Base-by-base conservation (phyloP, 2,888 invertebrate species). In the Argyresthia albistria region DNA sequence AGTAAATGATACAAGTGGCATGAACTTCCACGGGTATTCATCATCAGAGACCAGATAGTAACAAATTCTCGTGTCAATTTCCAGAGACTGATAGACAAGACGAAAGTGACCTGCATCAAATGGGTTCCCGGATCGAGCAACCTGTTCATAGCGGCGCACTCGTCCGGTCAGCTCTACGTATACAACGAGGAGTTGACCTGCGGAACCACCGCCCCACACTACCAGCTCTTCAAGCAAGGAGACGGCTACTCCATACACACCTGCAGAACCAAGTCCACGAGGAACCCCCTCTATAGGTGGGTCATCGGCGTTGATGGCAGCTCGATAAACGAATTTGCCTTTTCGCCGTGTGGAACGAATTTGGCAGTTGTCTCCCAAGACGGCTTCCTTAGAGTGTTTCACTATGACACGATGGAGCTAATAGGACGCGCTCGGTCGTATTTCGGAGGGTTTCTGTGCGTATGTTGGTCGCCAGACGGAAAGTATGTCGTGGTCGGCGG, bases 391-490 rank as follows among this genome's bases (percentile, higher is more conserved):
- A 88, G 99, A 58, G 96, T 99, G 54, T 99, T 98, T 88, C 96
- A 98, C 73, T 99, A 98, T 77, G 96, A 98, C 73, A 95, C 95
- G 36, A 98, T 98, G 97, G 99, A 99, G 78, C 89, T 98, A 57
- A 89, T 97, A 53, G 98, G 98, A 12, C 90, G 93, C 55, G 98
- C 98, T 58, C 91, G 97, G 59, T 98, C 98, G 63, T 99, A 99
- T 80, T 99, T 99, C 79, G 99, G 99, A 50, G 99, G 99, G 42
- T 93, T 99, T 66, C 86, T 99, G 46, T 99, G 99, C 80, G 97
- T 98, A 3, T 95, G 97, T 69, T 99, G 99, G 99, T 97, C 98
- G 9, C 98, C 98, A 0, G 98, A 99, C 78, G 95, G 96, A 48
- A 93, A 95, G 68, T 96, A 97, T 68, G 97, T 97, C 50, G 97